Percentiles rank a stretch among this genome's conserved stretches.
Evolutionary conservation across 1,140 invertebrate genomes (phyloP).

Genomic region (Coenobita brevimanus): DNA sequence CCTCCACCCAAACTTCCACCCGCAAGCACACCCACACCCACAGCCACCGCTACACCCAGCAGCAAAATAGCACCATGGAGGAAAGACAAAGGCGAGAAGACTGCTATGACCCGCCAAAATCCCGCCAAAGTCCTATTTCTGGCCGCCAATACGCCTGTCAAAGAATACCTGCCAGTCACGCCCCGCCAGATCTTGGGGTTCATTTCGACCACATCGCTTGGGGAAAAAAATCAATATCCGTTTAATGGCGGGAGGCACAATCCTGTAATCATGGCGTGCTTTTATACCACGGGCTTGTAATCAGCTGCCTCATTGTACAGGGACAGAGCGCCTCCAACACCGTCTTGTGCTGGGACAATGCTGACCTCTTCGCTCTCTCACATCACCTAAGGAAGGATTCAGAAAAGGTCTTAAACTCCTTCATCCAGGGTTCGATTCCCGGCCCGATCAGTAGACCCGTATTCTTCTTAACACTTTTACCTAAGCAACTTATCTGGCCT

Average conservation of each 20-base stretch:
- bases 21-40: constrained; percentile 8
- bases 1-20: constrained; percentile 8
- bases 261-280: constrained; percentile 65
- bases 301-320: constrained; percentile 58
- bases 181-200: constrained; percentile 39
- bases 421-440: too few species aligned
- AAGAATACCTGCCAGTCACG: constrained; percentile 50
- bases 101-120: not conserved
- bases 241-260: constrained; percentile 57
- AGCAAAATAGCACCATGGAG: not conserved
- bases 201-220: constrained; percentile 54
- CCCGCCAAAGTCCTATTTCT: constrained; percentile 27
- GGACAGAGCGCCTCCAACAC: constrained; percentile 25
- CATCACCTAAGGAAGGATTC: too few species aligned
- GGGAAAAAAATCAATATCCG: constrained; percentile 64
- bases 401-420: too few species aligned
- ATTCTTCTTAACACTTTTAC: too few species aligned
- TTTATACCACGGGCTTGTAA: constrained; percentile 57
- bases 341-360: constrained; percentile 6
- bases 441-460: too few species aligned
- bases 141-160: constrained; percentile 10
- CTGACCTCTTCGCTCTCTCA: too few species aligned
- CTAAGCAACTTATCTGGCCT: too few species aligned
- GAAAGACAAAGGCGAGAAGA: not conserved
- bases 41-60: not conserved